Conservation (phyloP, 2,888 invertebrate species). For the Idaea aversata region DNA sequence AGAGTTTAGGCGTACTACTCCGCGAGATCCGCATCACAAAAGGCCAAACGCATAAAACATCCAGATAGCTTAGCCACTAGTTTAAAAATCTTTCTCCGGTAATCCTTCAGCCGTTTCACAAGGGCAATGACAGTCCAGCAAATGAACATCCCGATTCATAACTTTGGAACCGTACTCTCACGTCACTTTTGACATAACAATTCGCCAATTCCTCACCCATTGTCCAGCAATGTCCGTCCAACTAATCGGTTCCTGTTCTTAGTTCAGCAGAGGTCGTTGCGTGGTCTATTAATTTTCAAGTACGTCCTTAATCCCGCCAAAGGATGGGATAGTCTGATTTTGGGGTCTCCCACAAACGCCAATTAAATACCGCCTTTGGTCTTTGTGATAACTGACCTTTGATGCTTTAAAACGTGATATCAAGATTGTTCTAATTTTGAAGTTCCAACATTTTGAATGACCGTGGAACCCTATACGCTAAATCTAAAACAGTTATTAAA, state of each 20-base stretch:
- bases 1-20: no score
- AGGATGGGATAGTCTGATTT: constrained; percentile 18
- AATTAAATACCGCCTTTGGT: constrained; percentile 5
- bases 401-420: constrained; percentile 3
- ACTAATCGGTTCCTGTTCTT: constrained; percentile 31
- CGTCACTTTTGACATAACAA: constrained; percentile 11
- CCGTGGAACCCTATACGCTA: neutral
- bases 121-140: neutral
- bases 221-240: constrained; percentile 21
- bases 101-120: no score
- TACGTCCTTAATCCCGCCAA: constrained; percentile 19
- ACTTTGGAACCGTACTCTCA: constrained; percentile 1
- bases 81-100: no score
- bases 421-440: neutral
- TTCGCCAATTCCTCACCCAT: constrained; percentile 23
- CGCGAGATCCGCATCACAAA: no score
- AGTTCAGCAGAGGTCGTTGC: constrained; percentile 21
- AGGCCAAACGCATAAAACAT: no score
- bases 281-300: constrained; percentile 25
- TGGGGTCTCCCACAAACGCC: constrained; percentile 17
- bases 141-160: neutral
- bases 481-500: neutral
- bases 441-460: neutral
- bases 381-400: constrained; percentile 11
- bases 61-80: no score